phyloP scores from a whole-genome alignment of 2,888 invertebrate genomes.

The Temnothorax rugatulus region DNA sequence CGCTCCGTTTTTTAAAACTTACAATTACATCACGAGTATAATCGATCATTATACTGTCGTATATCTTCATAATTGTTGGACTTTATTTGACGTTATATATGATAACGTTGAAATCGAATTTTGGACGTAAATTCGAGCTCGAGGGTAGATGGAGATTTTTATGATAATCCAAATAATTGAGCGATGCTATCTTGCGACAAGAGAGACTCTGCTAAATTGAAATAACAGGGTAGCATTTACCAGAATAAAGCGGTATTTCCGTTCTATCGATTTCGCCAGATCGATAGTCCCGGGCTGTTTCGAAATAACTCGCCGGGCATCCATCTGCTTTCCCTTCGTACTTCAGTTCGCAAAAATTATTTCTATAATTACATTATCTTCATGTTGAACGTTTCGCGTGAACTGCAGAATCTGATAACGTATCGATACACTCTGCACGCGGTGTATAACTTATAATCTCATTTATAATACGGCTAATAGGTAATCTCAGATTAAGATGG shows the following conservation, averaged over 20 bases:
- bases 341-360: conserved; percentile 8
- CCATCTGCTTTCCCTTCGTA: conserved; percentile 5
- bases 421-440: background rate
- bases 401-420: background rate
- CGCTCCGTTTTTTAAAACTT: too few species aligned
- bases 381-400: too few species aligned
- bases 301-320: conserved; percentile 40
- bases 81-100: background rate
- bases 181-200: background rate
- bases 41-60: background rate
- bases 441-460: background rate
- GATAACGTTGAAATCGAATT: too few species aligned
- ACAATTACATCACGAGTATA: background rate
- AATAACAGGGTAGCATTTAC: conserved; percentile 54
- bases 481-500: too few species aligned
- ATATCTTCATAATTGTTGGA: background rate
- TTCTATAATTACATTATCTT: background rate
- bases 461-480: background rate
- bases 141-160: background rate
- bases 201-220: conserved; percentile 28
- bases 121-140: background rate
- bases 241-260: conserved; percentile 55
- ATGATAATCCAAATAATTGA: background rate
- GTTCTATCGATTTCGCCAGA: conserved; percentile 54
- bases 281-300: conserved; percentile 51